These are phyloP conservation scores for Helarctos malayanus DNA, from an alignment of 2,797 vertebrate species.

Conservation along the genomic window DNA sequence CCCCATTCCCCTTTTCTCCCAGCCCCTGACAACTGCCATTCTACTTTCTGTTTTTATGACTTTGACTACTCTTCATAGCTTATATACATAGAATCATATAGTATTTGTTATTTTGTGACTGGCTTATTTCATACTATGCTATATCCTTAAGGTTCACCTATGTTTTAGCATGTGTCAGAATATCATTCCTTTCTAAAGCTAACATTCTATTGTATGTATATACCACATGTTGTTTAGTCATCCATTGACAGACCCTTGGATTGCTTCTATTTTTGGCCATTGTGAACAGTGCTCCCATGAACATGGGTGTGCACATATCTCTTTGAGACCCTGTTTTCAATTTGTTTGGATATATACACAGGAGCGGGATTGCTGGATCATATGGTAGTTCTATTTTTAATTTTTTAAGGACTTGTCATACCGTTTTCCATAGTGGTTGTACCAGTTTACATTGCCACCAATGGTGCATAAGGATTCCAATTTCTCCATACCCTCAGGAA, in stretches of 20 bases:
- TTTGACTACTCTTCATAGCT: background rate
- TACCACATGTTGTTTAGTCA: background rate
- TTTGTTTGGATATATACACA: background rate
- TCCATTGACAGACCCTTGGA: background rate
- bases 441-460: background rate
- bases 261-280: background rate
- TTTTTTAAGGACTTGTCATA: background rate
- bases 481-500: background rate
- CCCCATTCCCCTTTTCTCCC: background rate
- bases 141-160: background rate
- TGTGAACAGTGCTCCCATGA: background rate
- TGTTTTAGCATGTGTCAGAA: background rate
- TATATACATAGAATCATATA: background rate
- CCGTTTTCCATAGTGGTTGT: background rate
- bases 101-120: background rate
- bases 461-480: background rate
- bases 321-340: background rate
- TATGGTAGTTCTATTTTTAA: background rate
- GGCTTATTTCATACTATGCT: background rate
- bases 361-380: background rate
- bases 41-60: background rate
- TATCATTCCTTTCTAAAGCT: background rate
- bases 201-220: background rate
- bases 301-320: background rate
- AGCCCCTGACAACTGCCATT: background rate